Base-by-base conservation (phyloP, 2,888 invertebrate genomes). In the Apamea sordens region DNA sequence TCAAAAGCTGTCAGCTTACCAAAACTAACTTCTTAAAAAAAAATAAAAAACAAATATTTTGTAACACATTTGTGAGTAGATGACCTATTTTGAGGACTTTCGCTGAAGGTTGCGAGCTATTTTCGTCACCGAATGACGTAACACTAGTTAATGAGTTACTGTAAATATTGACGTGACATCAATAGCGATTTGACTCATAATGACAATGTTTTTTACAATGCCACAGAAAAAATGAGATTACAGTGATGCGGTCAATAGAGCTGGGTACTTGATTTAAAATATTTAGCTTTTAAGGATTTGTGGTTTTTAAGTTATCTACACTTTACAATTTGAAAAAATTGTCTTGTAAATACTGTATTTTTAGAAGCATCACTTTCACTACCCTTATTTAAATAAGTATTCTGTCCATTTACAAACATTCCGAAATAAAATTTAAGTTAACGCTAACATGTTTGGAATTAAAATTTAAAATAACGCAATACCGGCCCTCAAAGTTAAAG, bases 41-140 rank as follows among this genome's bases (percentile, higher is more conserved):
- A 28, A 18, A 13, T 18, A 36, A 18, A 81, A 53, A 36, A 36
- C 36, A 36, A 36, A 36, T 36, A 67, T 63, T 84, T 11, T 15
- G 28, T 28, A n/a, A 50, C 0, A 59, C n/a, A 79, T 50, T 65
- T 53, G 18, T 61, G 11, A 50, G 71, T 70, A 63, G 50, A 64
- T 76, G 76, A 80, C 73, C 83, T 77, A 85, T 88, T 82, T 88
- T 68, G 56, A 28, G 28, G 24, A 86, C 75, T 88, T 89, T 81
- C 82, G 73, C 79, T 83, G 73, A 86, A 86, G 77, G 82, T 86
- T 81, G 89, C 15, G 56, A 78, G 59, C 61, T 77, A 78, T 69
- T 84, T 70, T 73, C 68, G 77, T 82, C 61, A 71, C 61, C 15
- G 36, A 77, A 74, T 80, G 75, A 80, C 73, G 76, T 78, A 65